A percentile compares a stretch with the other conserved stretches of the same genome.
Conservation (phyloP, 2,797 vertebrate species). For the Myotis myotis region DNA sequence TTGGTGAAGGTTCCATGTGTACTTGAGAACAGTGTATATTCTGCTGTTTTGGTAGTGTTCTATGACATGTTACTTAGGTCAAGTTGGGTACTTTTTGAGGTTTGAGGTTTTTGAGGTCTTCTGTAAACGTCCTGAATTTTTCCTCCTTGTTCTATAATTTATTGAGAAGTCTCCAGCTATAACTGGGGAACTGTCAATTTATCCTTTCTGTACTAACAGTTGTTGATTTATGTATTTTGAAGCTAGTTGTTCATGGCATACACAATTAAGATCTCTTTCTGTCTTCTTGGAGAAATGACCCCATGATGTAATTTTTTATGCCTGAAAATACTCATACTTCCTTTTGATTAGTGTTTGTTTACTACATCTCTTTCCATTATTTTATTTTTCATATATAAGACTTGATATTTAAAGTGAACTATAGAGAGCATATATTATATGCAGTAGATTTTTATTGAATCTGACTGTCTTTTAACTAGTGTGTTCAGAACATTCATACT, state of each 20-base stretch:
- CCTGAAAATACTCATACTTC: not conserved
- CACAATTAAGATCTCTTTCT: not conserved
- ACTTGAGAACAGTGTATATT: not conserved
- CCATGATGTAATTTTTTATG: not conserved
- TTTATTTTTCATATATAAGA: not conserved
- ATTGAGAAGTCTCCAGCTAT: not conserved
- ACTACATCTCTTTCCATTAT: not conserved
- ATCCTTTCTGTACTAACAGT: not conserved
- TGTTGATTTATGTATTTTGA: not conserved
- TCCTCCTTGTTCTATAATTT: conserved; percentile 8
- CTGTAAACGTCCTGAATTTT: not conserved
- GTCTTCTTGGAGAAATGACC: not conserved
- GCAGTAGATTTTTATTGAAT: not conserved
- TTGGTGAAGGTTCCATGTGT: not conserved
- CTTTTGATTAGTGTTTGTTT: not conserved
- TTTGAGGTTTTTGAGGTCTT: not conserved
- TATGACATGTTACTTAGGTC: not conserved
- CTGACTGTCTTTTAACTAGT: not conserved
- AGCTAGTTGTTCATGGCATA: not conserved
- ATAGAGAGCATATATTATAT: not conserved
- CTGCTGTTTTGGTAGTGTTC: not conserved
- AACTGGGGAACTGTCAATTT: not conserved
- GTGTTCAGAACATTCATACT: not conserved
- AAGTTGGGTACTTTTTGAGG: not conserved
- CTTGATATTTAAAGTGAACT: not conserved